Percentiles rank a stretch among this genome's conserved stretches.
Evolutionary conservation across 1,140 invertebrate genomes (phyloP).

Genomic region (Drosophila setifemur): DNA sequence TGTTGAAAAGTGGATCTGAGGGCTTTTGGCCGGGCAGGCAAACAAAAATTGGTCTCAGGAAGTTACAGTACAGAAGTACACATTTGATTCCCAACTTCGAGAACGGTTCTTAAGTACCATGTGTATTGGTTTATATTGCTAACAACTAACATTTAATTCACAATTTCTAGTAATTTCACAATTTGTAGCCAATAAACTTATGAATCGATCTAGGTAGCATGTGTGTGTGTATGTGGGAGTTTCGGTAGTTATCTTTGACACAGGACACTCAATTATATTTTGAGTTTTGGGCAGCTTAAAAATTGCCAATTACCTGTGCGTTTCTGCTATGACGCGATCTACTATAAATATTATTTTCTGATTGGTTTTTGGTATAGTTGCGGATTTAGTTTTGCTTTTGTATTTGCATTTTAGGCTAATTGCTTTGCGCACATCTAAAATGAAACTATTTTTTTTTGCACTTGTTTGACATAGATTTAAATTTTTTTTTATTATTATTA

Average conservation of each 20-base stretch:
- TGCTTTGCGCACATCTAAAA: conserved; percentile 44
- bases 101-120: conserved; percentile 3
- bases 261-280: conserved; percentile 10
- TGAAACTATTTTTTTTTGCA: conserved; percentile 45
- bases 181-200: conserved; percentile 67
- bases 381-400: conserved; percentile 3
- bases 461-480: conserved; percentile 37
- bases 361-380: conserved; percentile 16
- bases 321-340: conserved; percentile 32
- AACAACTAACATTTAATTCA: conserved; percentile 73
- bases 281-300: conserved; percentile 1
- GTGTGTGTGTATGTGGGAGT: conserved; percentile 40
- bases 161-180: conserved; percentile 62
- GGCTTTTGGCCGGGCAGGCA: not conserved
- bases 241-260: conserved; percentile 16
- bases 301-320: conserved; percentile 12
- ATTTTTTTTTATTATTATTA: conserved; percentile 44
- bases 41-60: conserved; percentile 23
- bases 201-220: conserved; percentile 72
- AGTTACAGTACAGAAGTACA: conserved; percentile 2
- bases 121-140: conserved; percentile 51
- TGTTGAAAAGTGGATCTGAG: not conserved
- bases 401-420: conserved; percentile 10
- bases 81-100: conserved; percentile 10
- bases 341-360: conserved; percentile 25